Evolutionary conservation across 2,888 invertebrate species (phyloP), one percentile per base, ranked within the genome.

Genomic region (Octodonta nipae): DNA sequence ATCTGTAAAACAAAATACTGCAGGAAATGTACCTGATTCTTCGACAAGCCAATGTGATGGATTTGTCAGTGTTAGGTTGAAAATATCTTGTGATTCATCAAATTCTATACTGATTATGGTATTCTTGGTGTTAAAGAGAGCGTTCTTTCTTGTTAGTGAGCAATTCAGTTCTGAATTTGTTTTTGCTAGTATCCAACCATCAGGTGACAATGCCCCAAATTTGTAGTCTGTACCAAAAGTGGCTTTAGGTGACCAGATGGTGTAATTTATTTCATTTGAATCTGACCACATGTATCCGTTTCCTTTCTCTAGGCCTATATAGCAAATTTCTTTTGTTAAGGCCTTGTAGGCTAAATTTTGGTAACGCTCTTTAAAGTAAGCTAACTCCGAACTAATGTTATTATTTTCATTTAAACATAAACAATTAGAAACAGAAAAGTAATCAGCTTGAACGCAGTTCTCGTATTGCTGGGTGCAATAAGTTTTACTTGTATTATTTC

Each of bases 1-100:
- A 33, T 52, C 44, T 10, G 48, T 49, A 26, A 52, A 52, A 32
- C 53, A 53, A 25, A 41, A 44, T 7, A 50, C 28, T 13, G 45
- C 15, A 8, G 49, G 48, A 8, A 33, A 24, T 1, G 15, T 15
- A 3, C 8, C 20, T 16, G 17, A 6, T 20, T 33, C 20, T 3
- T 26, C 13, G 3, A 15, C 31, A 20, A 38, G 17, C 42, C 38
- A 45, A 13, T 16, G 29, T 6, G 13, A 13, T 3, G 35, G 15
- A 28, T 40, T 35, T 4, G 28, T 33, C n/a, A 42, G 4, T 2
- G 32, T 20, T 6, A 43, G 13, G 4, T 26, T 22, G 28, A 42
- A 37, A 7, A 11, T 3, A 11, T 15, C 15, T 6, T 20, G 13
- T n/a, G 17, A 22, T 1, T 31, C 29, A 22, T 36, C 14, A 10